Base-by-base conservation (phyloP, 2,797 vertebrate genomes). In the Syndactyla subalaris region DNA sequence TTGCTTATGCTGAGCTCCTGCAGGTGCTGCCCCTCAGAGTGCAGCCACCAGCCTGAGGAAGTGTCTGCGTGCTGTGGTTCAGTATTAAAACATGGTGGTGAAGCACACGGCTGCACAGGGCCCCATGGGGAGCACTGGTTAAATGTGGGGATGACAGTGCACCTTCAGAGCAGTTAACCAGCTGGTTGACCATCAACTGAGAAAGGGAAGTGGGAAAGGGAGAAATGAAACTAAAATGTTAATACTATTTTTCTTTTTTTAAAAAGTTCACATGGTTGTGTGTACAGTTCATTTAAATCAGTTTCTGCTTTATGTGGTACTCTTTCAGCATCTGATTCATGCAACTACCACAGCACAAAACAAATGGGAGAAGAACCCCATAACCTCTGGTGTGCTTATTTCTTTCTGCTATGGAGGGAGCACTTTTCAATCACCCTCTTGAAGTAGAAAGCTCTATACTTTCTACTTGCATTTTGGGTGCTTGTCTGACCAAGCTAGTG, bases 161-260 rank as follows among this genome's bases (percentile, higher is more conserved):
- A 62, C 7, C 9, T 84, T 88, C 88, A 3, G 74, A 87, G 74
- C 93, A 90, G 80, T 48, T 76, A 67, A 59, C 80, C 92, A 85
- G 93, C 88, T 93, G 88, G 51, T n/a, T 74, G 86, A 20, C 72
- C 74, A 45, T 93, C 65, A 80, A 5, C 73, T 87, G 91, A 94
- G 88, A 96, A 76, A 58, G 63, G 70, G 86, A 95, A 94, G 77
- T 91, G 74, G 86, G 67, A 71, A 79, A 93, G 54, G 75, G 41
- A 76, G 78, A 93, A 92, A 68, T 66, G 75, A 93, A 95, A 94
- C 61, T 26, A 52, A 61, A 20, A 93, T 92, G 79, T 88, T 89
- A 89, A 65, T 94, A 85, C 27, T 48, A 36, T 46, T 79, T 88
- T 88, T 89, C 48, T 84, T 49, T 67, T 57, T 88, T 57, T 23